A percentile compares a stretch with the other conserved stretches of the same genome.
phyloP scores from a whole-genome alignment of 1,140 invertebrate species.

The Pseudomyrmex concolor region DNA sequence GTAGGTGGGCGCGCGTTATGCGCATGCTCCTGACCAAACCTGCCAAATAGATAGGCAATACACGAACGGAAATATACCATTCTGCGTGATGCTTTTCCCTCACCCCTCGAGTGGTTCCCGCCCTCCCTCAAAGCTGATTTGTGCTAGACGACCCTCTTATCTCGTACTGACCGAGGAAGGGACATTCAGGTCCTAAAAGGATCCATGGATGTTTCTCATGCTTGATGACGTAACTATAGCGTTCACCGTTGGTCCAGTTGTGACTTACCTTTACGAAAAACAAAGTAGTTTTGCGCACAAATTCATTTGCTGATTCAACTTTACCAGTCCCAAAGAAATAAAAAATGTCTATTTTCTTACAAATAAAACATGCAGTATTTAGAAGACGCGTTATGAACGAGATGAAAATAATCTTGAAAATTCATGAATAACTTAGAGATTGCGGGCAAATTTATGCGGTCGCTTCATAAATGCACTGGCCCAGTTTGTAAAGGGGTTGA shows the following conservation, averaged over 20 bases:
- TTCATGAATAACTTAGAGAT: conserved; percentile 7
- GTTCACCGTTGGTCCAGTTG: neutral
- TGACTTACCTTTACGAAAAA: neutral
- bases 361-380: neutral
- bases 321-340: too few relatives aligned
- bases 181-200: conserved; percentile 18
- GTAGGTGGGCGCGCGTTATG: conserved; percentile 59
- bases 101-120: conserved; percentile 3
- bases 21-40: conserved; percentile 47
- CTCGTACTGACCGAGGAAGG: neutral
- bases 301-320: too few relatives aligned
- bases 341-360: neutral
- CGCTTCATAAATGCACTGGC: conserved; percentile 41
- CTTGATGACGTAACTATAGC: conserved; percentile 42
- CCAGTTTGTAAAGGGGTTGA: conserved; percentile 44
- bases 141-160: neutral
- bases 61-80: conserved; percentile 52
- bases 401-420: conserved; percentile 16
- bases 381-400: neutral
- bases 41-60: conserved; percentile 34
- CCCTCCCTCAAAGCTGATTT: conserved; percentile 23
- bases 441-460: conserved; percentile 26
- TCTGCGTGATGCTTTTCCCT: conserved; percentile 24
- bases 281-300: neutral
- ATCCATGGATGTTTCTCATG: conserved; percentile 45